These are phyloP conservation scores for Mormyrus hasselquistii DNA, from an alignment of 2,797 vertebrate species.

Conservation along the genomic window DNA sequence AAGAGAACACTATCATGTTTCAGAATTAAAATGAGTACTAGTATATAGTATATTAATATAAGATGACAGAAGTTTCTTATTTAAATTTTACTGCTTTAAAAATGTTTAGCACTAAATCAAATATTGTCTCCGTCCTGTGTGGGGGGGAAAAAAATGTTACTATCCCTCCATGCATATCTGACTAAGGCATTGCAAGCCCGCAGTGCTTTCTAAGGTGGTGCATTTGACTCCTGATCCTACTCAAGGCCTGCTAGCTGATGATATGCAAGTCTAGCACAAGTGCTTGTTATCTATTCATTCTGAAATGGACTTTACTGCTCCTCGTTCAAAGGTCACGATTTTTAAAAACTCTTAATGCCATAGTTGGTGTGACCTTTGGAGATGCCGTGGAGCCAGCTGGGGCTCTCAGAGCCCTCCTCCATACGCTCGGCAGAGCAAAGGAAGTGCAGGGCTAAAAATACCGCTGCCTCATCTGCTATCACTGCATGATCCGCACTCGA, in stretches of 20 bases:
- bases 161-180: background rate
- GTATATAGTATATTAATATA: background rate
- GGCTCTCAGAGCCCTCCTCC: background rate
- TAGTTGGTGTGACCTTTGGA: background rate
- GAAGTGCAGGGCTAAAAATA: background rate
- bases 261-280: background rate
- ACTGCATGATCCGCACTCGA: background rate
- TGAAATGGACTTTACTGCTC: background rate
- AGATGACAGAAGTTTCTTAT: background rate
- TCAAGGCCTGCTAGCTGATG: background rate
- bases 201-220: background rate
- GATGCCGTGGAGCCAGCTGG: background rate
- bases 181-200: background rate
- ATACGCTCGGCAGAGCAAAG: background rate
- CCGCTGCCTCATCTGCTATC: background rate
- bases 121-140: background rate
- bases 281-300: background rate
- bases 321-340: background rate
- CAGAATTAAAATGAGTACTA: background rate
- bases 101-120: background rate
- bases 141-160: background rate
- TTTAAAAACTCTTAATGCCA: background rate
- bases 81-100: background rate
- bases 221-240: background rate
- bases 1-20: background rate